Base-by-base conservation (phyloP, 2,888 invertebrate species). In the Eilema griseolum region DNA sequence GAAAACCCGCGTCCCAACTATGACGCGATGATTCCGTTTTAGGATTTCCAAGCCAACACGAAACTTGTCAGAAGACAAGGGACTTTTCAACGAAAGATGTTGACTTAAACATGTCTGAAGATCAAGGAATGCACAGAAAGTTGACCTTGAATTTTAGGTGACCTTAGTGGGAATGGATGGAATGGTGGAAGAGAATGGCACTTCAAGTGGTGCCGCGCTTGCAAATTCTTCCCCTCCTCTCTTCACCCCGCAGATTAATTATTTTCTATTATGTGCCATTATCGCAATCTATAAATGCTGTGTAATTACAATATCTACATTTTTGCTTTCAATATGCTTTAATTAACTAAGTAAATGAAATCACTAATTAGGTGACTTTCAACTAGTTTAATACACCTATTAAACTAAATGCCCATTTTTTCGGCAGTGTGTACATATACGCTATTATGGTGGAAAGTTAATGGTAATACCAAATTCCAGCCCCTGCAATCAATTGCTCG, bases 101-200 rank as follows among this genome's bases (percentile, higher is more conserved):
- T 84, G 81, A 85, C 78, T 86, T 85, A 80, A 83, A 81, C 81
- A 84, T 86, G 81, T 88, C 84, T 85, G 85, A 87, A 85, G 86
- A 91, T 85, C 88, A 87, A 89, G 93, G 91, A 91, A 92, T 93
- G 92, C 90, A 90, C 89, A 91, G 91, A 92, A 86, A 88, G 92
- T 90, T 92, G 95, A 93, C 94, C 94, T 95, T 95, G 96, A 95
- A 95, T 96, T 95, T 92, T 95, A 97, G 97, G 96, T 96, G 96
- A 96, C 95, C 91, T 90, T 89, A 90, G 90, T 92, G 91, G 96
- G 96, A 96, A 98, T 98, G 98, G 98, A 98, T 96, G 97, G 97
- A 96, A 98, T 98, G 97, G 98, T 98, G 95, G 98, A 98, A 96
- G 98, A 98, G 96, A 98, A 98, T 93, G 98, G 98, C 86, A 93